These are phyloP conservation scores for Gila robusta DNA, from an alignment of 2,797 vertebrate species.

Conservation along the genomic window DNA sequence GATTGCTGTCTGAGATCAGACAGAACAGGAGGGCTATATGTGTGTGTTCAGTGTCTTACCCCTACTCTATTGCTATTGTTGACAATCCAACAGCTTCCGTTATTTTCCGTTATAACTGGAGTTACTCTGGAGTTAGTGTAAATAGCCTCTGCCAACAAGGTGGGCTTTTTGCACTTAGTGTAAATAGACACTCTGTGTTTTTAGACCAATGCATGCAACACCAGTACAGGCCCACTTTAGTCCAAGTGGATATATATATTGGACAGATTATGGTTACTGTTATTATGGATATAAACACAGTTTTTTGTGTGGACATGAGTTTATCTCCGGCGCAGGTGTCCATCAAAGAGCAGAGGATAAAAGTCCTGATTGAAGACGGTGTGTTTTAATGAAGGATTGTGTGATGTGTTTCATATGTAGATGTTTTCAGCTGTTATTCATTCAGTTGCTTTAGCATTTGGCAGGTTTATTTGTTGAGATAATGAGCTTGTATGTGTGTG, in stretches of 20 bases:
- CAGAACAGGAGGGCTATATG: background rate
- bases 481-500: background rate
- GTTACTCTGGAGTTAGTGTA: no score
- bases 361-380: constrained; percentile 43
- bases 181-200: background rate
- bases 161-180: no score
- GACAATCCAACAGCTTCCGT: no score
- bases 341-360: constrained; percentile 42
- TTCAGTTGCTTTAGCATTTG: background rate
- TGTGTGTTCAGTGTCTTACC: background rate
- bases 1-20: background rate
- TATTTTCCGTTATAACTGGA: no score
- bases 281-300: background rate
- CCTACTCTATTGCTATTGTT: no score
- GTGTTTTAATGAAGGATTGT: constrained; percentile 17
- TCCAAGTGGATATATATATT: background rate
- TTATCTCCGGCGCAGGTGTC: constrained; percentile 1
- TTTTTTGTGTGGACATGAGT: background rate
- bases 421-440: constrained; percentile 27
- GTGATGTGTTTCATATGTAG: constrained; percentile 42
- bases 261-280: background rate
- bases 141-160: no score
- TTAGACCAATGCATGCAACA: background rate
- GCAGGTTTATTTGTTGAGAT: constrained; percentile 5
- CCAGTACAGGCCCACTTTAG: background rate